Base-by-base conservation (phyloP, 2,113 vertebrate species). In the Salvelinus sp. region DNA sequence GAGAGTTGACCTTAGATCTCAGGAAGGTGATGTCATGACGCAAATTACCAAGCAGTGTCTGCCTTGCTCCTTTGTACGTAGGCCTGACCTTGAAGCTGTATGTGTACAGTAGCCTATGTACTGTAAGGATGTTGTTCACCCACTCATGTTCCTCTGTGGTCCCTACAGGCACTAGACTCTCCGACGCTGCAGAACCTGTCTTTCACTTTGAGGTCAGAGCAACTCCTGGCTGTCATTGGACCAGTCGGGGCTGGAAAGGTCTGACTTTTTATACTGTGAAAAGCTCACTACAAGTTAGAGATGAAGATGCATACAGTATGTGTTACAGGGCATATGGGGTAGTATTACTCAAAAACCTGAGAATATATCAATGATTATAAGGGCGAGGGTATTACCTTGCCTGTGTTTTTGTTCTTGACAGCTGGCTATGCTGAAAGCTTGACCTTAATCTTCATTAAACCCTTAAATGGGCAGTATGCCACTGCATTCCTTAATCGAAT, bases 181-280 rank as follows among this genome's bases (percentile, higher is more conserved):
- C 95, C 96, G 60, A 94, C 96, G 2, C 92, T 99, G 65, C 92
- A 95, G 73, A 92, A 93, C 0, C 66, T 98, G 67, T 95, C 94
- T 0, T 95, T 96, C 70, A 92, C 94, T 67, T 93, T 96, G 83
- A 93, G 91, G 79, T 91, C 89, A 0, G 94, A 95, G 23, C 95
- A 98, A 76, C 89, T 99, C 22, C 2, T 99, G 78, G 95, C 93
- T 78, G 94, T 99, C 78, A 94, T 99, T 66, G 97, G 97, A 81
- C 95, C 97, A 3, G 96, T 99, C 70, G 97, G 96, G 73, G 94
- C 97, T 77, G 97, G 97, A 90, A 99, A 99, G 95, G 97, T 97
- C 63, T 70, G 80, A 67, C 75, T 9, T 25, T 22, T 63, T 63
- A 10, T 63, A 25, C 9, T 7, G n/a, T 25, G 60, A 63, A n/a